Percentiles rank a stretch among this genome's conserved stretches.
phyloP scores from a whole-genome alignment of 2,113 vertebrate species.

The Rhinoptilus africanus region DNA sequence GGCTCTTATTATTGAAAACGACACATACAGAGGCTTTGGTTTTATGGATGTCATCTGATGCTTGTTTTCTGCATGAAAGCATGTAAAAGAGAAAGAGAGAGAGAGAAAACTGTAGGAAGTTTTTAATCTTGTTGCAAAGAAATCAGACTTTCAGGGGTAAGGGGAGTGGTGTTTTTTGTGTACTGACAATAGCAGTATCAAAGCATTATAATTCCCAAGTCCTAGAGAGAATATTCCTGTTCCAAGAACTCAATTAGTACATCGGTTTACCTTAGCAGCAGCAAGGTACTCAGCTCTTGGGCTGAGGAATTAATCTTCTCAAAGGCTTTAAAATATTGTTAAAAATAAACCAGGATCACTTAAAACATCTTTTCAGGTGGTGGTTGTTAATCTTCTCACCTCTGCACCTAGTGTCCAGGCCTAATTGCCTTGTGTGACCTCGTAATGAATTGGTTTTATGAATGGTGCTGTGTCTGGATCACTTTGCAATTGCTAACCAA shows the following conservation, averaged over 20 bases:
- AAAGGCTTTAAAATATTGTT: conserved; percentile 41
- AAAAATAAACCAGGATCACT: conserved; percentile 28
- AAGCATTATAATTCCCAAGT: background rate
- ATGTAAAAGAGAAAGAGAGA: background rate
- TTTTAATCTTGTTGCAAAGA: background rate
- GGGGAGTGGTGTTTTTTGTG: background rate
- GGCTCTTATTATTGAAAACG: background rate
- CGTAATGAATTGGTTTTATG: background rate
- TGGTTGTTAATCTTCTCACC: background rate
- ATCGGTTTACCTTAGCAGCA: background rate
- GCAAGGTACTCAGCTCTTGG: background rate
- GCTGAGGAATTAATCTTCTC: conserved; percentile 24
- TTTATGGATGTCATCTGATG: background rate
- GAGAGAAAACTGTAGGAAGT: background rate
- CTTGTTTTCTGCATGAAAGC: background rate
- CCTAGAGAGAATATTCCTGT: background rate
- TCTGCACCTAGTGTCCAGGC: background rate
- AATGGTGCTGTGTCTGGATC: background rate
- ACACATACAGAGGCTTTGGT: background rate
- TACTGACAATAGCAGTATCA: background rate
- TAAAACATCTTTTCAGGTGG: conserved; percentile 34
- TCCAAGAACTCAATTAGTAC: background rate
- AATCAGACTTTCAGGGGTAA: background rate
- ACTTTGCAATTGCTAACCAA: conserved; percentile 15
- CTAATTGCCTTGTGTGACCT: conserved; percentile 16